Conservation (phyloP, 2,888 invertebrate genomes). For the Agrilus mali region DNA sequence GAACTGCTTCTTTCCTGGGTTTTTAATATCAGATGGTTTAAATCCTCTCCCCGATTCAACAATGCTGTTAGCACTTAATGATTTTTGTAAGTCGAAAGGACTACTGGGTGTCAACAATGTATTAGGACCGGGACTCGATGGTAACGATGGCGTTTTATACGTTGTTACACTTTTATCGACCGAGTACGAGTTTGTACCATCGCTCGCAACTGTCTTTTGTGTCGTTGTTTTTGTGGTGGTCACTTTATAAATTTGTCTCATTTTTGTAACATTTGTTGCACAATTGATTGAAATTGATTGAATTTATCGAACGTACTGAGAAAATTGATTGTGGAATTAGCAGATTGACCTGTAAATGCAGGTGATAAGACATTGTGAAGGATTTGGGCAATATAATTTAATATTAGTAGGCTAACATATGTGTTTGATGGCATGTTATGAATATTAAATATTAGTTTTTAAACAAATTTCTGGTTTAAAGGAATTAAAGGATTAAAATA, state of each 20-base stretch:
- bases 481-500: too few relatives aligned
- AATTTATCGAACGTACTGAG: too few relatives aligned
- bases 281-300: too few relatives aligned
- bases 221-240: conserved; percentile 4
- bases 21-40: conserved; percentile 75
- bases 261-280: background rate
- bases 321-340: too few relatives aligned
- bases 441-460: too few relatives aligned
- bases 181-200: background rate
- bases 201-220: conserved; percentile 1
- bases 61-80: conserved; percentile 36
- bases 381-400: too few relatives aligned
- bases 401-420: too few relatives aligned
- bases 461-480: too few relatives aligned
- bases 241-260: conserved; percentile 8
- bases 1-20: conserved; percentile 69
- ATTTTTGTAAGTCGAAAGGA: conserved; percentile 22
- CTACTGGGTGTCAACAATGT: conserved; percentile 6
- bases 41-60: conserved; percentile 64
- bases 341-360: too few relatives aligned
- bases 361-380: too few relatives aligned
- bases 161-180: conserved; percentile 18
- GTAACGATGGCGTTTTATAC: conserved; percentile 18
- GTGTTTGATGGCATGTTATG: too few relatives aligned
- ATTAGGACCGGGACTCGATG: conserved; percentile 9